Conservation (phyloP, 92 coral and sea anemone genomes). For the Virgularia gustaviana region DNA sequence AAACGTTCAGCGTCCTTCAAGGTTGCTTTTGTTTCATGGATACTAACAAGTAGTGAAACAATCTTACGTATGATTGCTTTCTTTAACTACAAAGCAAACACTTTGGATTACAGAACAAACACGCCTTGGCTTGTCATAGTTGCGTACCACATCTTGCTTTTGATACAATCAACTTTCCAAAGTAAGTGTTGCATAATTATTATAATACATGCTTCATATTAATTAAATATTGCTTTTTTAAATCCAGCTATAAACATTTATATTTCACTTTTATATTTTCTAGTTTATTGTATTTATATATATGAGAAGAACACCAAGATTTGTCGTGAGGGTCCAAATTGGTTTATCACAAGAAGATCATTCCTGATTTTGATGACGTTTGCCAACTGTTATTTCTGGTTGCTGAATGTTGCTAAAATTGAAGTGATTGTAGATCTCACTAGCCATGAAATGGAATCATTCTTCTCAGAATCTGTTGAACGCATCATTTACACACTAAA, state of each 20-base stretch:
- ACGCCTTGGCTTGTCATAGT: conserved; percentile 26
- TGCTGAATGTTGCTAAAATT: conserved; percentile 45
- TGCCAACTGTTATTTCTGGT: conserved; percentile 59
- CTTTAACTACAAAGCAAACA: background rate
- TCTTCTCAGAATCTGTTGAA: conserved; percentile 38
- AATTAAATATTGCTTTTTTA: too few species aligned
- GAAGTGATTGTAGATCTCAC: conserved; percentile 46
- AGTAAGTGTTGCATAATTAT: conserved; percentile 46
- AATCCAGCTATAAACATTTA: too few species aligned
- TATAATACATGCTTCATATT: too few species aligned
- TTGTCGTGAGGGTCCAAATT: conserved; percentile 50
- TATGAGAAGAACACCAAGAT: conserved; percentile 49
- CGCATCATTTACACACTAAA: conserved; percentile 55
- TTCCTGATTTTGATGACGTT: conserved; percentile 51
- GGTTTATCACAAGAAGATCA: conserved; percentile 55
- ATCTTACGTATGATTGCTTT: conserved; percentile 38
- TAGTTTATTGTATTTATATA: conserved; percentile 54
- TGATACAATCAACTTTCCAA: conserved; percentile 33
- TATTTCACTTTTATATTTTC: background rate
- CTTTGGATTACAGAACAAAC: background rate
- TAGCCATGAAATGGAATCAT: conserved; percentile 41
- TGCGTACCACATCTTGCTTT: conserved; percentile 16
- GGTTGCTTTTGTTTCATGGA: conserved; percentile 45
- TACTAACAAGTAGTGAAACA: conserved; percentile 33
- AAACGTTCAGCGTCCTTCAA: conserved; percentile 42